Base-by-base conservation (phyloP, 2,113 vertebrate species). In the Peucedramus taeniatus region DNA sequence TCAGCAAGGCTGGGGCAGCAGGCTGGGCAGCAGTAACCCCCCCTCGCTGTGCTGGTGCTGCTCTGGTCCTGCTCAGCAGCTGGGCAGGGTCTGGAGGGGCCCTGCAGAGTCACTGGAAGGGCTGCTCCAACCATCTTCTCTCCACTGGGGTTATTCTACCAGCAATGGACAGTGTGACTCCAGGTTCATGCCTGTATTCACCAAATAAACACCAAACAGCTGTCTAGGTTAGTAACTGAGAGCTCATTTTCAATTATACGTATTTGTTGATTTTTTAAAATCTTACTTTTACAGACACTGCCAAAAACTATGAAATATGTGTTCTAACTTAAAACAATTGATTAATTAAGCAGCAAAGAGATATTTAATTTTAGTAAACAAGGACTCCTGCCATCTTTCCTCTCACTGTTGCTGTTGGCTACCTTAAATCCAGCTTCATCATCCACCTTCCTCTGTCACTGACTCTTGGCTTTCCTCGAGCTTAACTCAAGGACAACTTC, bases 11-110 rank as follows among this genome's bases (percentile, higher is more conserved):
- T 22, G 45, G 51, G 49, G 15, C 59, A 53, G 64, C 6, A 23
- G 75, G 44, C 39, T 51, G 77, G 44, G 54, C 13, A 57, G 71
- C 45, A 37, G 3, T 1, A 7, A 16, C 2, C 10, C 6, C 9
- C 7, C 13, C 6, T 26, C 3, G 0, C 57, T 8, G 39, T 9
- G 49, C 61, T 7, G 14, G 9, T 1, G 44, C 57, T 1, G 0
- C 16, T 18, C 83, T 12, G 76, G 59, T 18, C 54, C 54, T 1
- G 1, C 70, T 10, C 61, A 31, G 42, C 21, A 14, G 45, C 14
- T 0, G 10, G 60, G 23, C 65, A 65, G 53, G 37, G 13, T 51
- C n/a, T 15, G 64, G 7, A 37, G 47, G 24, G 28, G 11, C 6
- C 42, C 30, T 69, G 60, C 37, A 72, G 49, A 15, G 9, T 27